A percentile compares a stretch with the other conserved stretches of the same genome.
These are phyloP conservation scores for Orchesellides sinensis DNA, from an alignment of 2,888 invertebrate species.

Conservation along the genomic window DNA sequence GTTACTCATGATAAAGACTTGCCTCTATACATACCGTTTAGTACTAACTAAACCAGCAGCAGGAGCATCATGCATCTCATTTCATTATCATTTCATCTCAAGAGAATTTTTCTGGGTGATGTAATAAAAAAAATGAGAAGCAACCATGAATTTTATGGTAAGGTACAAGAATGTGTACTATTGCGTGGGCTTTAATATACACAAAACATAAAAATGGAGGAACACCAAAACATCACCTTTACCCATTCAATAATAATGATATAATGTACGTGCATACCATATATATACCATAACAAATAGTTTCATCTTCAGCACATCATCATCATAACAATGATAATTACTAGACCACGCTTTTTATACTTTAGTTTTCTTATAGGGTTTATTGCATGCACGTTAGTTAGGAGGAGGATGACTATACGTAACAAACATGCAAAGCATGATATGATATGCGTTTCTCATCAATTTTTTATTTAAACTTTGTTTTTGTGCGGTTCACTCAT, in stretches of 20 bases:
- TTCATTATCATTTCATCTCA: background rate
- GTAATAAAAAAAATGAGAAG: background rate
- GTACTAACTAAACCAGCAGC: no score
- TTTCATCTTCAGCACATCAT: slow-evolving; percentile 20
- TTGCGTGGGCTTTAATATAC: slow-evolving; percentile 18
- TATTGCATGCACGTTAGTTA: background rate
- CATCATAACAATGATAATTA: slow-evolving; percentile 6
- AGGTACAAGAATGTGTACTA: background rate
- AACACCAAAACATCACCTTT: no score
- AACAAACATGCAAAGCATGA: no score
- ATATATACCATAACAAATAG: background rate
- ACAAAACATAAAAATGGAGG: background rate
- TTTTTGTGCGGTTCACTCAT: background rate
- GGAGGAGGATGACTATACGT: no score
- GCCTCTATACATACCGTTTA: no score
- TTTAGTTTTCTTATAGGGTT: background rate
- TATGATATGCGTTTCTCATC: slow-evolving; percentile 3
- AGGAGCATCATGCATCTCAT: no score
- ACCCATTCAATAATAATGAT: no score
- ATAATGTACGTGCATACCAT: background rate
- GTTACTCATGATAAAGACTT: no score
- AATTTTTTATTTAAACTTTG: slow-evolving; percentile 11
- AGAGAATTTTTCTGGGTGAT: background rate
- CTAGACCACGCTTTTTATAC: slow-evolving; percentile 18
- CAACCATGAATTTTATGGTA: background rate